Evolutionary conservation across 2,888 invertebrate genomes (phyloP), one percentile per base, ranked within the genome.

Genomic region (Blomia tropicalis): DNA sequence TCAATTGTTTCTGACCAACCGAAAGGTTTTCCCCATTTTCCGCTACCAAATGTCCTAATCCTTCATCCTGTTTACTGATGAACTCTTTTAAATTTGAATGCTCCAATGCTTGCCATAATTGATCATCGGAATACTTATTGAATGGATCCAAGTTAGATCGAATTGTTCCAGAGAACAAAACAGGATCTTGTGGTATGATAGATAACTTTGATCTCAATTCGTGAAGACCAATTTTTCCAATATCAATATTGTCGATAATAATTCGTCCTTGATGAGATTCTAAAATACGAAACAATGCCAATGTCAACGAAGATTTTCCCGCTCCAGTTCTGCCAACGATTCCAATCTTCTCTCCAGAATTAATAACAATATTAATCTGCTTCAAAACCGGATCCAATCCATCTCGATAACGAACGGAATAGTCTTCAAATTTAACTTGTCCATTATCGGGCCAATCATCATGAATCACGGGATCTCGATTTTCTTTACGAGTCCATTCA

Each of bases 131-230:
- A 29, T 53, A 41, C n/a, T 27, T 32, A 25, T 81, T 79, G 75
- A 92, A 89, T 2, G 93, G 95, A 78, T 95, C 95, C 65, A 95
- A 79, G 77, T 95, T 95, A 77, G 86, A 80, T 59, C 93, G 80
- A 69, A 95, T 77, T 4, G 84, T 83, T 58, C 93, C 93, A 22
- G 90, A 89, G 77, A 95, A 95, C 64, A 95, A 78, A 54, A 93
- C 29, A 14, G 59, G 59, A 29, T 58, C 73, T 66, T 73, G 73
- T n/a, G 73, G 73, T 36, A 73, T 74, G 64, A 74, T 73, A 4
- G 73, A 71, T 44, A 73, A 67, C 30, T 69, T 69, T 2, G 66
- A 65, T 1, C 73, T 67, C 17, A 73, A 66, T 53, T 72, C 72
- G 64, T 73, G 73, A 19, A 73, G 68, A 14, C 73, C 73, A n/a